Conservation (phyloP, 2,888 invertebrate genomes). For the Parnassius apollo region DNA sequence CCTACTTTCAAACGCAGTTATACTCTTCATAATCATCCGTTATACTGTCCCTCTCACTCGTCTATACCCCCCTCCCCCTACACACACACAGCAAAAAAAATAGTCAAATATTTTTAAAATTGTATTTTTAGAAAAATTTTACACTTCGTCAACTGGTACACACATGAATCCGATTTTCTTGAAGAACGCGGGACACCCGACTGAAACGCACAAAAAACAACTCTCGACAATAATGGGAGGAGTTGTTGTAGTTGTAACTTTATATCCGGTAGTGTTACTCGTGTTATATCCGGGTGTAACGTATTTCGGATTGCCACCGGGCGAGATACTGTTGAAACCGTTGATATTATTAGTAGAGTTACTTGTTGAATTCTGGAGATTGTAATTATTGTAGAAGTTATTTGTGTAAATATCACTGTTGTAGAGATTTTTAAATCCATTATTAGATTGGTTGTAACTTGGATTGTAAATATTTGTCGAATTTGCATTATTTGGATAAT, state of each 20-base stretch:
- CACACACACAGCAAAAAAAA: too few species aligned
- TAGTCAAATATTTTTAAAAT: too few species aligned
- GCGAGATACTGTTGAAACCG: not conserved
- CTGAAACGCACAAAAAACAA: constrained; percentile 11
- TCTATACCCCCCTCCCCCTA: too few species aligned
- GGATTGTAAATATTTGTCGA: not conserved
- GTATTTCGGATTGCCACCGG: not conserved
- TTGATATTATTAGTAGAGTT: not conserved
- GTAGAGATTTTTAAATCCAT: not conserved
- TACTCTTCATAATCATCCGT: too few species aligned
- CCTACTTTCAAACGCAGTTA: too few species aligned
- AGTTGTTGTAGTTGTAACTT: not conserved
- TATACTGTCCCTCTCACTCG: too few species aligned
- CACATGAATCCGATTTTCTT: constrained; percentile 18
- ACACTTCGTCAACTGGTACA: not conserved
- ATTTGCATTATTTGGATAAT: not conserved
- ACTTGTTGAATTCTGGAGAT: not conserved
- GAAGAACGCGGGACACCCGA: constrained; percentile 17
- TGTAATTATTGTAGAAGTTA: not conserved
- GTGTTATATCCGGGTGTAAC: not conserved
- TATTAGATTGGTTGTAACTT: not conserved
- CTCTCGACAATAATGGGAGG: constrained; percentile 5
- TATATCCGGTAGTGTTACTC: not conserved
- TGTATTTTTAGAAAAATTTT: too few species aligned
- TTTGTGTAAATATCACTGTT: not conserved